Base-by-base conservation (phyloP, 1,140 invertebrate genomes). In the Achatina immaculata region DNA sequence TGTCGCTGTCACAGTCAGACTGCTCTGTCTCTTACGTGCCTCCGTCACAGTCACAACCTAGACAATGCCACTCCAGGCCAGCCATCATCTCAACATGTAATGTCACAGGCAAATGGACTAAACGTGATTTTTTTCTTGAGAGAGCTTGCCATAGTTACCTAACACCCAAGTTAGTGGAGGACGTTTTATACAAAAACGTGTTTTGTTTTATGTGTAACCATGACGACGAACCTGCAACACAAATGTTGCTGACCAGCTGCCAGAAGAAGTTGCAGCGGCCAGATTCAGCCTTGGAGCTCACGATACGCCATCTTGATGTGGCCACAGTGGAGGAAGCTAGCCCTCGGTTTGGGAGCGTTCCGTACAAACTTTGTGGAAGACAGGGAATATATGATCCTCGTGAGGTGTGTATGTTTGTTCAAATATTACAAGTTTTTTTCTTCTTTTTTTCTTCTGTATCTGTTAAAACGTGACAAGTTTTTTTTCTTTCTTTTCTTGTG, bases 161-260 rank as follows among this genome's bases (percentile, higher is more conserved):
- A 1, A 77, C 74, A 19, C 74, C 74, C 0, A 77, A 77, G 36
- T 3, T 65, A 1, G n/a, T 65, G 14, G 74, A 42, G 3, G 34
- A 51, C 0, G 16, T 43, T 7, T 7, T 62, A 34, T 77, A 77
- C n/a, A 58, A 77, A 65, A 77, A 77, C 42, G 74, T 77, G 16
- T 77, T 77, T 31, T 77, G 74, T 62, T 77, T 24, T 31, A 36
- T 62, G 51, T 77, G 74, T 62, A 77, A 77, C 74, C 34, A 77
- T 38, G 55, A 45, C 16, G 74, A 77, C 36, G 42, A 62, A 34
- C 36, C 74, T 1, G 31, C 48, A n/a, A 31, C 31, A 1, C 72
- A 74, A 34, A 45, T 48, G 24, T 36, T 31, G 31, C 34, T 74
- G 72, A 74, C 36, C 2, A 28, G 43, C 19, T 74, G 72, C 21